phyloP scores from a whole-genome alignment of 2,888 invertebrate species.

The Brachynemurus nebulosus region DNA sequence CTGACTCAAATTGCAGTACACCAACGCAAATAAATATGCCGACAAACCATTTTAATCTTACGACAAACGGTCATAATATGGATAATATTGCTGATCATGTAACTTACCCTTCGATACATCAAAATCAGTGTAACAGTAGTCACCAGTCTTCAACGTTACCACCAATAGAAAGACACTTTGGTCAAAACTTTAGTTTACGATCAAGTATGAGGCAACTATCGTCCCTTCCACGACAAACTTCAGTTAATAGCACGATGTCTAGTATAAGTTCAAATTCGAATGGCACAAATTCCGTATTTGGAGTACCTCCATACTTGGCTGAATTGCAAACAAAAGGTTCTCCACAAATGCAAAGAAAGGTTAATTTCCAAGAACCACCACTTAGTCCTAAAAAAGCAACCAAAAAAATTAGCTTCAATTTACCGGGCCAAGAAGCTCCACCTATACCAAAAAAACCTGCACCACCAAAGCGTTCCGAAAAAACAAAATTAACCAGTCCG shows the following conservation, averaged over 20 bases:
- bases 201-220: slow-evolving; percentile 28
- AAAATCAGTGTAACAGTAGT: no score
- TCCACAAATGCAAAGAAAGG: slow-evolving; percentile 40
- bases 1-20: slow-evolving; percentile 28
- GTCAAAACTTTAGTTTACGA: slow-evolving; percentile 25
- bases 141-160: slow-evolving; percentile 27
- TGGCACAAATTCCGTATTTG: slow-evolving; percentile 18
- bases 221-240: slow-evolving; percentile 40
- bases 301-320: slow-evolving; percentile 38
- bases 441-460: slow-evolving; percentile 52
- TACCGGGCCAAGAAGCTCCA: slow-evolving; percentile 37
- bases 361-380: slow-evolving; percentile 47
- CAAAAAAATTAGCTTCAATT: slow-evolving; percentile 52
- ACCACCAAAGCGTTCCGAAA: slow-evolving; percentile 64
- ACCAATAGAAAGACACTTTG: slow-evolving; percentile 24
- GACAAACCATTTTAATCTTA: slow-evolving; percentile 25
- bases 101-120: slow-evolving; percentile 21
- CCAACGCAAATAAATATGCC: slow-evolving; percentile 28
- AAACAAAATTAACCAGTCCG: slow-evolving; percentile 58
- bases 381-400: slow-evolving; percentile 36
- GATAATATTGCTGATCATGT: slow-evolving; percentile 11
- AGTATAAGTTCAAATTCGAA: slow-evolving; percentile 33
- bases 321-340: slow-evolving; percentile 42
- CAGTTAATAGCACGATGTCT: slow-evolving; percentile 40
- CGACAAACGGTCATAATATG: slow-evolving; percentile 13